These are phyloP conservation scores for Phodopus roborovskii DNA, from an alignment of 2,113 vertebrate species.

Conservation along the genomic window DNA sequence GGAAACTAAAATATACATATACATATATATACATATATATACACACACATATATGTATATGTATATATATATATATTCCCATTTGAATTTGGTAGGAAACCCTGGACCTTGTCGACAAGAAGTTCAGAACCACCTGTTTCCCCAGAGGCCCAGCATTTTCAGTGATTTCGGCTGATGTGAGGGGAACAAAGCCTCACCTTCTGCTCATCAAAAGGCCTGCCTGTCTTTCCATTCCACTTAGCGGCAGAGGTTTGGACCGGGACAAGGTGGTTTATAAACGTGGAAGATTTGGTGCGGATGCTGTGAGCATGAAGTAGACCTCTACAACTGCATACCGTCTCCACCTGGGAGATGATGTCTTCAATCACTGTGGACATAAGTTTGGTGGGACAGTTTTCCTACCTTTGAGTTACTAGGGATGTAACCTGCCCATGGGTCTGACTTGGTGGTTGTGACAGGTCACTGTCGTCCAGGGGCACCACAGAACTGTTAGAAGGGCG, in stretches of 20 bases:
- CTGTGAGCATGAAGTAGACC: constrained; percentile 10
- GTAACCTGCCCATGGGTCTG: not conserved
- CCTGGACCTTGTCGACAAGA: constrained; percentile 85
- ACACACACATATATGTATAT: no score
- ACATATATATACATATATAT: constrained; percentile 87
- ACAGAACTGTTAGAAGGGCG: not conserved
- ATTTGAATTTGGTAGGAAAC: constrained; percentile 87
- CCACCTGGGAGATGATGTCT: constrained; percentile 32
- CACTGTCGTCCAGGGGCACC: not conserved
- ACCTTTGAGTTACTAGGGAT: constrained; percentile 10
- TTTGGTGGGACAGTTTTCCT: constrained; percentile 47
- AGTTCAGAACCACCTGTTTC: constrained; percentile 89
- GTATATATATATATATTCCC: constrained; percentile 87
- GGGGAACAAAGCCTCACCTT: not conserved
- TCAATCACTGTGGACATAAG: constrained; percentile 1
- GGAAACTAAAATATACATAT: constrained; percentile 84
- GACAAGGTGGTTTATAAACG: constrained; percentile 1
- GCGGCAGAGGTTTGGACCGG: constrained; percentile 14
- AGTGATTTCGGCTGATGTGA: constrained; percentile 89
- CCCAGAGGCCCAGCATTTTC: constrained; percentile 90
- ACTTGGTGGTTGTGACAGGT: constrained; percentile 41
- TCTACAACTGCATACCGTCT: constrained; percentile 43
- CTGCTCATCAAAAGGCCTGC: not conserved
- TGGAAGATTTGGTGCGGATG: constrained; percentile 45
- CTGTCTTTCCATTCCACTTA: not conserved